phyloP scores from a whole-genome alignment of 1,140 invertebrate genomes.

The Drosophila bocqueti region DNA sequence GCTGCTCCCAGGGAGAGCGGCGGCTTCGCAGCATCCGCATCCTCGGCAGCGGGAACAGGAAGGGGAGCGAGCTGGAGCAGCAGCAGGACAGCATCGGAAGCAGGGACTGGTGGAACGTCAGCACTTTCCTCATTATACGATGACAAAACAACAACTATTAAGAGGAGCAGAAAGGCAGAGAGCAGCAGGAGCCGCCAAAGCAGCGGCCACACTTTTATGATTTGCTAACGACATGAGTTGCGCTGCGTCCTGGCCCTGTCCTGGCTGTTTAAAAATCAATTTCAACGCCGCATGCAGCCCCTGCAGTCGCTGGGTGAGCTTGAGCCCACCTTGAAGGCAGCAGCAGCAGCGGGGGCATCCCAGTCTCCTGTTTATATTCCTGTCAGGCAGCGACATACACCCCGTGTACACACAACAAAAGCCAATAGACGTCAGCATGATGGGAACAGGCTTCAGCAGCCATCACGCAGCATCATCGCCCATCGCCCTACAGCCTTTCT shows the following conservation, averaged over 20 bases:
- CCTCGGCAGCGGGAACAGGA: neutral
- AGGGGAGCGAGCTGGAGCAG: conserved; percentile 2
- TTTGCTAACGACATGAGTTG: conserved; percentile 76
- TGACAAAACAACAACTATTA: conserved; percentile 77
- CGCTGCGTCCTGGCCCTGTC: conserved; percentile 30
- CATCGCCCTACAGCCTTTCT: conserved; percentile 9
- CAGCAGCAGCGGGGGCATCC: conserved; percentile 11
- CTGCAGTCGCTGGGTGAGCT: conserved; percentile 23
- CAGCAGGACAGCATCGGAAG: neutral
- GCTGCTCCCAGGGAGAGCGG: conserved; percentile 20
- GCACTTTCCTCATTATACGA: conserved; percentile 75
- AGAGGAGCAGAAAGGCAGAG: conserved; percentile 6
- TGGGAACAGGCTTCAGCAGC: conserved; percentile 42
- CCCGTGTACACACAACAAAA: conserved; percentile 62
- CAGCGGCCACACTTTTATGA: conserved; percentile 71
- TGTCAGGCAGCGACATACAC: conserved; percentile 62
- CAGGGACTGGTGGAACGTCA: conserved; percentile 19
- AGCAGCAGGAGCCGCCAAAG: conserved; percentile 34
- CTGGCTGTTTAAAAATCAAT: conserved; percentile 81
- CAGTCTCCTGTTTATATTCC: conserved; percentile 68
- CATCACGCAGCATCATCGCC: conserved; percentile 47
- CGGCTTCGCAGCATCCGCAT: conserved; percentile 2
- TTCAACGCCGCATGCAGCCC: conserved; percentile 61
- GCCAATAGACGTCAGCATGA: conserved; percentile 76
- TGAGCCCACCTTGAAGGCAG: conserved; percentile 24